Evolutionary conservation across 1,140 invertebrate genomes (phyloP).

Genomic region (Drosophila funebris): DNA sequence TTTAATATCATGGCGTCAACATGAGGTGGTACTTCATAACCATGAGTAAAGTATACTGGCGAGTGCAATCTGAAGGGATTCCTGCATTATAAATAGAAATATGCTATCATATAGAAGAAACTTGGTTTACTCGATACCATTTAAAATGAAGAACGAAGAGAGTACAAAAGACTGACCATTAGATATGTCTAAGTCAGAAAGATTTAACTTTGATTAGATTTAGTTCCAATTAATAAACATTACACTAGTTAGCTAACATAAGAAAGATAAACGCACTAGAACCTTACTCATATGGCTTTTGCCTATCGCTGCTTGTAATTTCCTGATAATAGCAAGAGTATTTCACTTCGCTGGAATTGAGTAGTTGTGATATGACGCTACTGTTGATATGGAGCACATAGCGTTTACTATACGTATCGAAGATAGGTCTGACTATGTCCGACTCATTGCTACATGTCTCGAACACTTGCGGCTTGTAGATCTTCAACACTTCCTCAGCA

Average conservation of each 20-base stretch:
- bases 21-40: slow-evolving; percentile 49
- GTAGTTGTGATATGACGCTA: slow-evolving; percentile 14
- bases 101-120: too few species aligned
- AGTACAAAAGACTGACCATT: not conserved
- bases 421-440: slow-evolving; percentile 52
- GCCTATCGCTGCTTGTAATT: slow-evolving; percentile 22
- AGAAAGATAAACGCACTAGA: not conserved
- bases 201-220: not conserved
- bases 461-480: slow-evolving; percentile 35
- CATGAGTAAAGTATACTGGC: slow-evolving; percentile 51
- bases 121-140: too few species aligned
- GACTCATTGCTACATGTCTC: slow-evolving; percentile 58
- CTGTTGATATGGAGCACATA: slow-evolving; percentile 56
- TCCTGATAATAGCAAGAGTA: slow-evolving; percentile 63
- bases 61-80: not conserved
- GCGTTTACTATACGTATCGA: slow-evolving; percentile 23
- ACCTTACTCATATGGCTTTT: slow-evolving; percentile 35
- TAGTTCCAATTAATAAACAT: not conserved
- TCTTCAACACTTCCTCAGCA: slow-evolving; percentile 24
- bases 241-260: not conserved
- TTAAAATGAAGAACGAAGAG: not conserved
- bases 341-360: slow-evolving; percentile 43
- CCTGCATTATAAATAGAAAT: too few species aligned
- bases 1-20: slow-evolving; percentile 44
- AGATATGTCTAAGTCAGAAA: too few species aligned